A percentile compares a stretch with the other conserved stretches of the same genome.
These are phyloP conservation scores for Lumbricus terrestris DNA, from an alignment of 2,888 invertebrate genomes.

Conservation along the genomic window DNA sequence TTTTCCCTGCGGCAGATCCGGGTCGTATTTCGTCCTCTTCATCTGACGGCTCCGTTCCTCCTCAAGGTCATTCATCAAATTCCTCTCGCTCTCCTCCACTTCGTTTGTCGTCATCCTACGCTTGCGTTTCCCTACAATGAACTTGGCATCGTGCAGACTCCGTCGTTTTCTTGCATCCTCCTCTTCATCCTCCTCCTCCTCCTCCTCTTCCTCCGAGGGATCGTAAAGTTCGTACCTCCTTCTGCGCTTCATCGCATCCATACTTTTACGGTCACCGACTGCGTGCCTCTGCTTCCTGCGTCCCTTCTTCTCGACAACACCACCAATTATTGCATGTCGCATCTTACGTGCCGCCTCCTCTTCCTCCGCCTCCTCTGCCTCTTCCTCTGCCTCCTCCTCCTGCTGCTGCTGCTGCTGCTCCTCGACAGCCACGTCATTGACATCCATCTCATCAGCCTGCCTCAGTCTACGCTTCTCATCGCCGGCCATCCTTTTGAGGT, in stretches of 20 bases:
- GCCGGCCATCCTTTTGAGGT: background rate
- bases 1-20: background rate
- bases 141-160: too few species aligned
- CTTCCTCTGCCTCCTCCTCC: too few species aligned
- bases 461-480: background rate
- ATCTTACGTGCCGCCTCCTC: background rate
- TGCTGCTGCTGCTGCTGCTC: too few species aligned
- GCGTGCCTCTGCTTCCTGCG: background rate
- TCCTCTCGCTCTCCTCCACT: background rate
- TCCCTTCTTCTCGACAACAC: background rate
- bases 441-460: background rate
- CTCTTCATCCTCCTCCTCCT: too few species aligned
- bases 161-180: too few species aligned
- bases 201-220: too few species aligned
- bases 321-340: too few species aligned
- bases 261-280: background rate
- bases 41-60: background rate
- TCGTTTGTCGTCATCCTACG: background rate
- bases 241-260: background rate
- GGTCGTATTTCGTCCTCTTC: background rate
- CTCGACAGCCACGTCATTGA: background rate
- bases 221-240: too few species aligned
- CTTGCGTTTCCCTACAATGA: background rate
- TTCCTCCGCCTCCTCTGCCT: background rate
- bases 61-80: background rate